phyloP scores from a whole-genome alignment of 2,888 invertebrate genomes.

The Aleiodes testaceus region DNA sequence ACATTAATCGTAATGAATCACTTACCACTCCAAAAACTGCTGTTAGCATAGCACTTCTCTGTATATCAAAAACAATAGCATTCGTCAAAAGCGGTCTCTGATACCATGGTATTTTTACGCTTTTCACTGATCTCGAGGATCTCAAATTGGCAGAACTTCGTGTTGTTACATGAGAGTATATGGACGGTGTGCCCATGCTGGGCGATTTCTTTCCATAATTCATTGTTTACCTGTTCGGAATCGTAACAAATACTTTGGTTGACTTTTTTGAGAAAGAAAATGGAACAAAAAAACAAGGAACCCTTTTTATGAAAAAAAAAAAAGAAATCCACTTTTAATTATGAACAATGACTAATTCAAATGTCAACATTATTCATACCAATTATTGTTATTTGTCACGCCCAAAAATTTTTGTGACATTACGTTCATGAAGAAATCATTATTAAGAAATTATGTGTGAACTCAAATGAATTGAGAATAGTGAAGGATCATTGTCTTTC shows the following conservation, averaged over 20 bases:
- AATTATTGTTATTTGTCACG: conserved; percentile 22
- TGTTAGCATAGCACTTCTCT: conserved; percentile 85
- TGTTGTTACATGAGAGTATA: conserved; percentile 89
- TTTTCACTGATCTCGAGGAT: conserved; percentile 86
- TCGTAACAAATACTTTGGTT: not conserved
- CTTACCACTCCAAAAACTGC: conserved; percentile 87
- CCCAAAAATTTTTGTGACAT: not conserved
- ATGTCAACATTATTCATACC: not conserved
- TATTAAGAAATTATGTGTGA: not conserved
- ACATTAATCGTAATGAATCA: conserved; percentile 9
- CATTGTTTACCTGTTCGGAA: conserved; percentile 70
- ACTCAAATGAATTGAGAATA: not conserved
- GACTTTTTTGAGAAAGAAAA: not conserved
- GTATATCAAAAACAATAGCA: conserved; percentile 87
- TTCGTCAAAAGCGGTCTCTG: conserved; percentile 88
- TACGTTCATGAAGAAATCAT: not conserved
- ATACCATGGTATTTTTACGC: conserved; percentile 89
- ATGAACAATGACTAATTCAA: not conserved
- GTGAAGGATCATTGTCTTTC: not conserved
- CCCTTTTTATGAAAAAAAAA: not conserved
- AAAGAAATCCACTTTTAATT: not conserved
- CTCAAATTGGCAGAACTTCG: conserved; percentile 87
- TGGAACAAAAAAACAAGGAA: not conserved
- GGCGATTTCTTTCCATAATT: conserved; percentile 88
- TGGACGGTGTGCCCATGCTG: conserved; percentile 89